phyloP scores from a whole-genome alignment of 2,888 invertebrate species.

The Escarpia spicata region DNA sequence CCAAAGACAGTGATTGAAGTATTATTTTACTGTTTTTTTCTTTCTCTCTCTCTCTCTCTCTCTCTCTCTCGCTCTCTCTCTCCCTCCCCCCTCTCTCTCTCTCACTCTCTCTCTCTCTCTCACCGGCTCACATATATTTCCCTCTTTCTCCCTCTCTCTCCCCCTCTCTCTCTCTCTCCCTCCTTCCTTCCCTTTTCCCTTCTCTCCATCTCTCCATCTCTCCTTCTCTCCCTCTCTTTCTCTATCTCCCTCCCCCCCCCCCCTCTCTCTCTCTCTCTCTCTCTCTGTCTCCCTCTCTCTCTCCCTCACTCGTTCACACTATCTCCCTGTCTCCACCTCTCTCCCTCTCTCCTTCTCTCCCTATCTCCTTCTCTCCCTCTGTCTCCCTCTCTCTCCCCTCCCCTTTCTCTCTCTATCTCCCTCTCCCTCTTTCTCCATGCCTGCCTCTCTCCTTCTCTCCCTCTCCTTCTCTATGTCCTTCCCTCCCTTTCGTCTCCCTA shows the following conservation, averaged over 20 bases:
- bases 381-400: neutral
- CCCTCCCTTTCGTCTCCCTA: too few relatives aligned
- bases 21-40: too few relatives aligned
- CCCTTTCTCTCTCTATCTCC: neutral
- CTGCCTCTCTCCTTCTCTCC: neutral
- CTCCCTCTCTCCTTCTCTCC: neutral
- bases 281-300: neutral
- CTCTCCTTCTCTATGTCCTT: neutral
- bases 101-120: neutral
- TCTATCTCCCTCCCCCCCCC: neutral
- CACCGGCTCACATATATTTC: too few relatives aligned
- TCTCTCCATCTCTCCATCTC: neutral
- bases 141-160: neutral
- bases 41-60: slow-evolving; percentile 19
- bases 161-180: neutral
- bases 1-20: too few relatives aligned
- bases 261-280: neutral
- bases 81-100: neutral
- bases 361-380: neutral
- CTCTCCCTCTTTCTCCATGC: neutral
- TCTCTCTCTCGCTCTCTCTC: neutral
- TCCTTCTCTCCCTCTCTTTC: neutral
- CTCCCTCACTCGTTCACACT: neutral
- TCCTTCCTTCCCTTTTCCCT: neutral
- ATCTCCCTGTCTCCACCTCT: neutral